phyloP scores from a whole-genome alignment of 2,888 invertebrate genomes.

The Pristionchus arcanus region DNA sequence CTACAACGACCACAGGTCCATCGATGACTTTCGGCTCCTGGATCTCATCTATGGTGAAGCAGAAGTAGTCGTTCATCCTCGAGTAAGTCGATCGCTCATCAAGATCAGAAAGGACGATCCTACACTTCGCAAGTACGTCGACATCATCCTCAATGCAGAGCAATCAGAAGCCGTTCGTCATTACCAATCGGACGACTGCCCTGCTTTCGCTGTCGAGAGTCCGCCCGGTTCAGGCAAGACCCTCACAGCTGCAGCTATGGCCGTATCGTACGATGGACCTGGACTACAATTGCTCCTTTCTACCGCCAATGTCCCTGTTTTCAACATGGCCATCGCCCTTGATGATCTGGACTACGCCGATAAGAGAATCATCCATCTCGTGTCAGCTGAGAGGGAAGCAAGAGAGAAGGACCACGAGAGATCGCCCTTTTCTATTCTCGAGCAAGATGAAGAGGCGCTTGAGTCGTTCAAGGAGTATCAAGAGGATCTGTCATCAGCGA shows the following conservation, averaged over 20 bases:
- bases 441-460: too few relatives aligned
- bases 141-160: not conserved
- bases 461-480: too few relatives aligned
- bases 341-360: not conserved
- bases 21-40: too few relatives aligned
- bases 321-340: not conserved
- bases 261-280: not conserved
- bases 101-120: too few relatives aligned
- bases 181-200: not conserved
- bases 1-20: too few relatives aligned
- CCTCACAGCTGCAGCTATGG: not conserved
- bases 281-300: slow-evolving; percentile 1
- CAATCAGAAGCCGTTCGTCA: not conserved
- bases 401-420: not conserved
- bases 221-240: slow-evolving; percentile 42
- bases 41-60: too few relatives aligned
- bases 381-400: not conserved
- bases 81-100: too few relatives aligned
- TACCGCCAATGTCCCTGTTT: not conserved
- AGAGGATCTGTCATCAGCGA: too few relatives aligned
- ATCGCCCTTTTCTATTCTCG: not conserved
- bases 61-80: too few relatives aligned
- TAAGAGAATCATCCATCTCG: not conserved
- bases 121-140: too few relatives aligned
- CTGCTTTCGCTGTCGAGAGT: not conserved